These are phyloP conservation scores for Colius striatus DNA, from an alignment of 2,113 vertebrate genomes.

Conservation along the genomic window DNA sequence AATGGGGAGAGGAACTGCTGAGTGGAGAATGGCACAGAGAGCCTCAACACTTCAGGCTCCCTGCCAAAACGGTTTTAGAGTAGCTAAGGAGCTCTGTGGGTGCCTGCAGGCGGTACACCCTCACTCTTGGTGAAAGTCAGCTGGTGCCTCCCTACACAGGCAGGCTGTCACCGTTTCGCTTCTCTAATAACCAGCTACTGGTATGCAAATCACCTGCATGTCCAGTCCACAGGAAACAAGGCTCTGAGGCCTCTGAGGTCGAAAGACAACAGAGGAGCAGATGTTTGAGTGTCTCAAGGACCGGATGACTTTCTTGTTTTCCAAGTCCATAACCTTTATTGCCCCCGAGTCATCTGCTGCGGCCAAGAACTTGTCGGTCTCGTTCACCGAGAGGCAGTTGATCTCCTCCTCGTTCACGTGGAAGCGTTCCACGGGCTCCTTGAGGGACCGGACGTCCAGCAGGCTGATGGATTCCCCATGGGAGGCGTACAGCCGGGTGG, in stretches of 20 bases:
- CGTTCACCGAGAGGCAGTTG: constrained; percentile 87
- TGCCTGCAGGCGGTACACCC: background rate
- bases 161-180: background rate
- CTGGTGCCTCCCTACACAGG: background rate
- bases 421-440: constrained; percentile 74
- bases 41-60: background rate
- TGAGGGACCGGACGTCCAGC: constrained; percentile 84
- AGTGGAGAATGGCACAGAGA: background rate
- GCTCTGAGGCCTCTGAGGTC: constrained; percentile 90
- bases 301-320: constrained; percentile 84
- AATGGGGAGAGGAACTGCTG: background rate
- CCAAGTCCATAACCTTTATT: constrained; percentile 88
- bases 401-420: constrained; percentile 91
- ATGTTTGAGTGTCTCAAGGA: constrained; percentile 94
- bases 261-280: constrained; percentile 91
- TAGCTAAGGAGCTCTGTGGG: background rate
- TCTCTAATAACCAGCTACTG: background rate
- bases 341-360: constrained; percentile 90
- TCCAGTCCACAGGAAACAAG: constrained; percentile 94
- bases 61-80: background rate
- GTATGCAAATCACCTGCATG: constrained; percentile 90
- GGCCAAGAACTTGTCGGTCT: constrained; percentile 82
- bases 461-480: constrained; percentile 85
- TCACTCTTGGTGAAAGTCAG: background rate
- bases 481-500: constrained; percentile 79